A percentile compares a stretch with the other conserved stretches of the same genome.
These are phyloP conservation scores for Hyaena hyaena DNA, from an alignment of 2,113 vertebrate genomes.

Conservation along the genomic window DNA sequence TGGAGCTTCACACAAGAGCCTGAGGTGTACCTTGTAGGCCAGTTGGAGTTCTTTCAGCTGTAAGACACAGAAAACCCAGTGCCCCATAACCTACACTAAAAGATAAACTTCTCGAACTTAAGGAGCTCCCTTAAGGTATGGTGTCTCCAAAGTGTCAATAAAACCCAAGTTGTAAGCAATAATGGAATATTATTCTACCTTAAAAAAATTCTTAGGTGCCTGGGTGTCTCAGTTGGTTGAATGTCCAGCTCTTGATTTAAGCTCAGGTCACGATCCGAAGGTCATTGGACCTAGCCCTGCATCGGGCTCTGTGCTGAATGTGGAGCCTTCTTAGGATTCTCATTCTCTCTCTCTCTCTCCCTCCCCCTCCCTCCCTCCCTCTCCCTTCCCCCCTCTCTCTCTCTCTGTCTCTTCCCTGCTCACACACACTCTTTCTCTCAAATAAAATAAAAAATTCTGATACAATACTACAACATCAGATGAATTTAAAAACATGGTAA, in stretches of 20 bases:
- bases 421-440: no score
- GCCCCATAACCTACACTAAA: background rate
- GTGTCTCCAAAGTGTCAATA: background rate
- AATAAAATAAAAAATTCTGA: conserved; percentile 1
- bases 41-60: background rate
- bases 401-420: no score
- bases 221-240: no score
- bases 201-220: background rate
- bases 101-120: background rate
- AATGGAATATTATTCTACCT: background rate
- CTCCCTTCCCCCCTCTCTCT: no score
- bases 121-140: background rate
- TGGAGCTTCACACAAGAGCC: background rate
- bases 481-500: background rate
- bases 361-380: no score
- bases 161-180: background rate
- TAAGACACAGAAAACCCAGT: background rate
- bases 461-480: background rate
- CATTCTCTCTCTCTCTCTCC: no score
- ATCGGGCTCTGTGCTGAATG: no score
- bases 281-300: no score
- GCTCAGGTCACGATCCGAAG: no score
- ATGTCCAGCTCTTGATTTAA: no score
- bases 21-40: background rate
- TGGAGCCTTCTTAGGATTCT: no score